A percentile compares a stretch with the other conserved stretches of the same genome.
Conservation (phyloP, 2,797 vertebrate genomes). For the Rhadinocentrus ornatus region DNA sequence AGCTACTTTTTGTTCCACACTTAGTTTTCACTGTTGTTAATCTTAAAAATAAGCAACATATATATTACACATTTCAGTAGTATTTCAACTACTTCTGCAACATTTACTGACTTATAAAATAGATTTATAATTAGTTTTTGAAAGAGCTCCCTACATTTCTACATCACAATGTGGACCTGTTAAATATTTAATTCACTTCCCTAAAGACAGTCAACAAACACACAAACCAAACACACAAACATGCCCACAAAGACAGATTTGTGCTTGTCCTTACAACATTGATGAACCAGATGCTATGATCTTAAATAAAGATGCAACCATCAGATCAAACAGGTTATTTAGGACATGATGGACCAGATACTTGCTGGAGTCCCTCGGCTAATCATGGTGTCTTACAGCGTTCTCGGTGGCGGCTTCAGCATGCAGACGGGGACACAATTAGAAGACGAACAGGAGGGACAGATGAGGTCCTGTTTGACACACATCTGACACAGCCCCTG, state of each 20-base stretch:
- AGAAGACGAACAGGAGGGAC: constrained; percentile 64
- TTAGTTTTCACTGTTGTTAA: constrained; percentile 21
- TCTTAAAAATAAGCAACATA: constrained; percentile 10
- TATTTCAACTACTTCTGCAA: constrained; percentile 7
- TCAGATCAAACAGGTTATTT: constrained; percentile 71
- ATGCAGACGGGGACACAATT: constrained; percentile 71
- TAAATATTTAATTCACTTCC: constrained; percentile 7
- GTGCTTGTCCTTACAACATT: constrained; percentile 48
- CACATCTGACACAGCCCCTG: constrained; percentile 75
- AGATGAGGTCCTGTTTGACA: constrained; percentile 79
- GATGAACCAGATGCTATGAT: constrained; percentile 68
- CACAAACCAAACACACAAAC: constrained; percentile 20
- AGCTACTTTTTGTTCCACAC: constrained; percentile 29
- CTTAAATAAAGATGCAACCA: constrained; percentile 68
- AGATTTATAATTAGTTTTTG: neutral
- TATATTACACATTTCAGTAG: constrained; percentile 8
- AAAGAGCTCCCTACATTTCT: constrained; percentile 4
- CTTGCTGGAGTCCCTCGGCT: constrained; percentile 30
- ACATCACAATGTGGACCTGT: neutral
- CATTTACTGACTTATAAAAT: neutral
- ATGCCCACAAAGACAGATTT: constrained; percentile 31
- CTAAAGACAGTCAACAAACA: constrained; percentile 1
- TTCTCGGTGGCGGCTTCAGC: constrained; percentile 31
- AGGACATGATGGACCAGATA: constrained; percentile 61
- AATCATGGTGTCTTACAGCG: constrained; percentile 29